Percentiles rank a stretch among this genome's conserved stretches.
Conservation (phyloP, 2,888 invertebrate species). For the Acronicta leporina region DNA sequence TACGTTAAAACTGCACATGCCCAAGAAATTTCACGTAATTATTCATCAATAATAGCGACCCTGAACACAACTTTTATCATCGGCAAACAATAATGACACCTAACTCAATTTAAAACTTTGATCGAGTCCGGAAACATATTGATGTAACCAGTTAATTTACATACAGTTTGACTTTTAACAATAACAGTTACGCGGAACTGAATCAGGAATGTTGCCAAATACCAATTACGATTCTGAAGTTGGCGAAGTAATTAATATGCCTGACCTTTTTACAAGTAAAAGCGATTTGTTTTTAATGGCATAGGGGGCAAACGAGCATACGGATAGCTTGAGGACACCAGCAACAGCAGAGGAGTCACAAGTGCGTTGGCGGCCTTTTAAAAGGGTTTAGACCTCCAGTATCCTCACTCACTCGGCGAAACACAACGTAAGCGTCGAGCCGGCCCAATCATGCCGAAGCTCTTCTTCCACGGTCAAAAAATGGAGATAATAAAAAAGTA, state of each 20-base stretch:
- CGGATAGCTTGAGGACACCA: too few species aligned
- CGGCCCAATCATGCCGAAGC: too few species aligned
- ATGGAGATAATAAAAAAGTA: slow-evolving; percentile 16
- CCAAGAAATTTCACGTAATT: slow-evolving; percentile 40
- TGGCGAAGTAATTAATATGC: slow-evolving; percentile 33
- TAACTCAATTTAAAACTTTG: slow-evolving; percentile 39
- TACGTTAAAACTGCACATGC: slow-evolving; percentile 21
- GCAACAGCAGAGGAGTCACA: too few species aligned
- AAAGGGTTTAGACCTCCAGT: too few species aligned
- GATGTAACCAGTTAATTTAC: slow-evolving; percentile 40
- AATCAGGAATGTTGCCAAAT: slow-evolving; percentile 52
- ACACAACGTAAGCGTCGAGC: too few species aligned
- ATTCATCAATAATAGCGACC: slow-evolving; percentile 39
- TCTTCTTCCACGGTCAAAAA: too few species aligned
- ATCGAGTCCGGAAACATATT: slow-evolving; percentile 36
- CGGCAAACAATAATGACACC: slow-evolving; percentile 23
- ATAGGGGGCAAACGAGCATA: too few species aligned
- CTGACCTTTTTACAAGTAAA: slow-evolving; percentile 29
- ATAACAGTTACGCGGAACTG: slow-evolving; percentile 28
- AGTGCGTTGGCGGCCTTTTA: too few species aligned
- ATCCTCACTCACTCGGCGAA: too few species aligned
- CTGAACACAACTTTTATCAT: slow-evolving; percentile 36
- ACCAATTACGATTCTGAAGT: slow-evolving; percentile 44
- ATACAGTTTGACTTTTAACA: slow-evolving; percentile 37
- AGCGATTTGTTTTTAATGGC: too few species aligned